Conservation (phyloP, 2,888 invertebrate genomes). For the Dilophus febrilis region DNA sequence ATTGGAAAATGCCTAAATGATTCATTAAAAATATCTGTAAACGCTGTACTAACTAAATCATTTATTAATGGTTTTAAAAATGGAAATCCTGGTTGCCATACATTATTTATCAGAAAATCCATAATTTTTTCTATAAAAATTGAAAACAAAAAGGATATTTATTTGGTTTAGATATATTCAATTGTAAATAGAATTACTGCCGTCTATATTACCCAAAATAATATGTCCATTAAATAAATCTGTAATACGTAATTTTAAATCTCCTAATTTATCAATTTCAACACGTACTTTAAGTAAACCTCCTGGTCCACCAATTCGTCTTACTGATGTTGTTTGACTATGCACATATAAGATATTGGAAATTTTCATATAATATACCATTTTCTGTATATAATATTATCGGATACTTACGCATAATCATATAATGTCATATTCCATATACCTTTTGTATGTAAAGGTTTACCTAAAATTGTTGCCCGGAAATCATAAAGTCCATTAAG, state of each 20-base stretch:
- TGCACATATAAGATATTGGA: slow-evolving; percentile 7
- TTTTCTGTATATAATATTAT: background rate
- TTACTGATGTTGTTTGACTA: slow-evolving; percentile 33
- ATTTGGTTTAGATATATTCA: no score
- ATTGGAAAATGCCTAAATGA: slow-evolving; percentile 60
- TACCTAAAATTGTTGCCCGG: slow-evolving; percentile 43
- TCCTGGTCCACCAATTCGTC: slow-evolving; percentile 28
- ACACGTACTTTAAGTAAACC: slow-evolving; percentile 43
- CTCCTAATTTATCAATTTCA: slow-evolving; percentile 55
- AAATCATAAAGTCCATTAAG: slow-evolving; percentile 51
- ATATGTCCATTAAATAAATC: slow-evolving; percentile 51
- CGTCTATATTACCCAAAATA: slow-evolving; percentile 38
- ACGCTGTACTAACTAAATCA: slow-evolving; percentile 66
- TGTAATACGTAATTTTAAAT: slow-evolving; percentile 59
- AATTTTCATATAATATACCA: background rate
- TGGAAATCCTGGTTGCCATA: slow-evolving; percentile 67
- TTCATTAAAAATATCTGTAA: slow-evolving; percentile 64
- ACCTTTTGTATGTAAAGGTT: slow-evolving; percentile 43
- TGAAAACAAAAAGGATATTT: no score
- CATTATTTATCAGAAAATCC: slow-evolving; percentile 59
- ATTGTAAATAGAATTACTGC: no score
- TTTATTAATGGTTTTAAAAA: slow-evolving; percentile 60
- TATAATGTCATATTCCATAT: slow-evolving; percentile 59
- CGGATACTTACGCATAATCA: slow-evolving; percentile 33
- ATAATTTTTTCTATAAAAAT: slow-evolving; percentile 48